Evolutionary conservation across 1,140 invertebrate genomes (phyloP).

Genomic region (Chymomyza costata): DNA sequence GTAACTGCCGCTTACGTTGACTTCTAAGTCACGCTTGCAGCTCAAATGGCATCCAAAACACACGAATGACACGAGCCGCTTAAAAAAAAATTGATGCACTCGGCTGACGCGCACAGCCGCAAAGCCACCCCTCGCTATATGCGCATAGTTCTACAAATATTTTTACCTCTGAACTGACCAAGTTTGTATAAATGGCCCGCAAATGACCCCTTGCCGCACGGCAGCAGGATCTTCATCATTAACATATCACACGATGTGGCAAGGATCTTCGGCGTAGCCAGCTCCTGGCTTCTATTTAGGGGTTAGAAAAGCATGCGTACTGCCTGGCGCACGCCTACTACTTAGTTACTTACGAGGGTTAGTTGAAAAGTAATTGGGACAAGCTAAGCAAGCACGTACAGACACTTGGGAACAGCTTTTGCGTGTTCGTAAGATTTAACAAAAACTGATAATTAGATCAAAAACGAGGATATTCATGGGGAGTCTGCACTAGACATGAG

Average conservation of each 20-base stretch:
- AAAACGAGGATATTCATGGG: no score
- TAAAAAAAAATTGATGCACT: slow-evolving; percentile 24
- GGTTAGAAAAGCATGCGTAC: slow-evolving; percentile 42
- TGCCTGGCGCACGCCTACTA: slow-evolving; percentile 45
- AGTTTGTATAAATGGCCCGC: slow-evolving; percentile 56
- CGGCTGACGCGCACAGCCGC: not conserved
- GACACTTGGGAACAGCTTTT: no score
- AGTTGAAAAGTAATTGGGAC: no score
- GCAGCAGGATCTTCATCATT: slow-evolving; percentile 52
- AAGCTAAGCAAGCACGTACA: no score
- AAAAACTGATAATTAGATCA: no score
- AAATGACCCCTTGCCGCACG: slow-evolving; percentile 54
- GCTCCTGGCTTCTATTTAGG: slow-evolving; percentile 38
- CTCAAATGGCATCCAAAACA: not conserved
- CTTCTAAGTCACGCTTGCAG: not conserved
- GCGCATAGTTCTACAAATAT: slow-evolving; percentile 50
- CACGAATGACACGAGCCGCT: slow-evolving; percentile 19
- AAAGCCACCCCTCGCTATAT: slow-evolving; percentile 29
- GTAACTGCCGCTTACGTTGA: slow-evolving; percentile 8
- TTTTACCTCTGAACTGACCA: slow-evolving; percentile 57
- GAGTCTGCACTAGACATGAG: no score
- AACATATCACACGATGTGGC: slow-evolving; percentile 36
- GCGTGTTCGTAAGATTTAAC: no score
- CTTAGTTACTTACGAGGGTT: no score
- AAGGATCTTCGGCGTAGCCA: slow-evolving; percentile 53